phyloP scores from a whole-genome alignment of 2,888 invertebrate genomes.

The Netelia inedita region DNA sequence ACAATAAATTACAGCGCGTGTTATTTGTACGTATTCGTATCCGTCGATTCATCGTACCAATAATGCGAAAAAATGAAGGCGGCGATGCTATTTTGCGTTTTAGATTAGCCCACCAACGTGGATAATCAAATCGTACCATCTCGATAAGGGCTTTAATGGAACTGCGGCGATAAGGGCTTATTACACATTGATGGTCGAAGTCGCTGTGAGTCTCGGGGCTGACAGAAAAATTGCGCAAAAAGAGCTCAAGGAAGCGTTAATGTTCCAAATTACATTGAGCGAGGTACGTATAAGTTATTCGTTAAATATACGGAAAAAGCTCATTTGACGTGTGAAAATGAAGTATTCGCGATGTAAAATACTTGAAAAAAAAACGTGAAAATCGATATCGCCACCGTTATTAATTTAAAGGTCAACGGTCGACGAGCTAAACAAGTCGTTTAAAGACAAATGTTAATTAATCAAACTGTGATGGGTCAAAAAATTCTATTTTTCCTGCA shows the following conservation, averaged over 20 bases:
- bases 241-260: constrained; percentile 6
- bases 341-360: too few species aligned
- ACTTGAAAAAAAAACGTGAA: too few species aligned
- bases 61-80: too few species aligned
- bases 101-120: constrained; percentile 95
- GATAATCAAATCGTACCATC: constrained; percentile 89
- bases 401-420: background rate
- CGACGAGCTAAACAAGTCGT: too few species aligned
- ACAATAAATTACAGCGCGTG: constrained; percentile 93
- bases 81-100: constrained; percentile 59
- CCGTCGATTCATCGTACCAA: background rate
- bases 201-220: constrained; percentile 25
- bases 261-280: constrained; percentile 19
- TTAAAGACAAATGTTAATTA: too few species aligned
- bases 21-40: constrained; percentile 90
- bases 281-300: background rate
- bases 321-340: constrained; percentile 94
- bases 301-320: constrained; percentile 75
- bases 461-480: too few species aligned
- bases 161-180: background rate
- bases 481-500: too few species aligned
- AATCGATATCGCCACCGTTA: too few species aligned
- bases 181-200: constrained; percentile 1
- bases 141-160: background rate
- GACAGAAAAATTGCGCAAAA: background rate